phyloP scores from a whole-genome alignment of 2,797 vertebrate genomes.

The Semotilus atromaculatus region DNA sequence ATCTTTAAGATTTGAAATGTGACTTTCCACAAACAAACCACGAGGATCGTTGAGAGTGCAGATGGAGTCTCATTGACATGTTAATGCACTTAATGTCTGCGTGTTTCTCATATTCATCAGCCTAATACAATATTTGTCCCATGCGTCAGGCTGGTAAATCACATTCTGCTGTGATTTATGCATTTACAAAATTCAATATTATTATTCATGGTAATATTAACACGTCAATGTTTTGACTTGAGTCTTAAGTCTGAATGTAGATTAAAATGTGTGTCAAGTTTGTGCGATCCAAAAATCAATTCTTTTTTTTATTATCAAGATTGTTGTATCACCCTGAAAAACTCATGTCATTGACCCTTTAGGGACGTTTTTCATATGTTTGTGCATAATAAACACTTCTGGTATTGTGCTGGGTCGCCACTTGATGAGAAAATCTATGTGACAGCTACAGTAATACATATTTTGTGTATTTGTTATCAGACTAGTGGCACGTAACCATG shows the following conservation, averaged over 20 bases:
- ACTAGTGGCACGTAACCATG: no score
- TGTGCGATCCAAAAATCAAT: neutral
- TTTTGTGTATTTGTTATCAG: neutral
- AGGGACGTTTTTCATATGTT: neutral
- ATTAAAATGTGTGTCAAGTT: neutral
- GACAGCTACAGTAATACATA: neutral
- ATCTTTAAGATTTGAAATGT: constrained; percentile 10
- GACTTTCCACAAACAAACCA: constrained; percentile 17
- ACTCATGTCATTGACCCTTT: neutral
- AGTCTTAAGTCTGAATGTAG: neutral
- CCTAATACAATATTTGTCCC: neutral
- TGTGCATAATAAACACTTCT: neutral
- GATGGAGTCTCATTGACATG: neutral
- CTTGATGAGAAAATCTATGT: neutral
- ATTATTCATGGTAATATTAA: neutral
- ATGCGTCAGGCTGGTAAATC: neutral
- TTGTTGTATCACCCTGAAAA: neutral
- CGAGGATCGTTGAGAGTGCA: neutral
- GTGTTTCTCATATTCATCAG: neutral
- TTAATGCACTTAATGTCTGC: neutral
- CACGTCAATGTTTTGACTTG: neutral
- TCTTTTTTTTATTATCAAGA: neutral
- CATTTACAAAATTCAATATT: neutral
- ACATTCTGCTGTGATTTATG: neutral
- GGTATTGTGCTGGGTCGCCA: neutral